These are phyloP conservation scores for Poliocrania exsul DNA, from an alignment of 2,797 vertebrate genomes.

Conservation along the genomic window DNA sequence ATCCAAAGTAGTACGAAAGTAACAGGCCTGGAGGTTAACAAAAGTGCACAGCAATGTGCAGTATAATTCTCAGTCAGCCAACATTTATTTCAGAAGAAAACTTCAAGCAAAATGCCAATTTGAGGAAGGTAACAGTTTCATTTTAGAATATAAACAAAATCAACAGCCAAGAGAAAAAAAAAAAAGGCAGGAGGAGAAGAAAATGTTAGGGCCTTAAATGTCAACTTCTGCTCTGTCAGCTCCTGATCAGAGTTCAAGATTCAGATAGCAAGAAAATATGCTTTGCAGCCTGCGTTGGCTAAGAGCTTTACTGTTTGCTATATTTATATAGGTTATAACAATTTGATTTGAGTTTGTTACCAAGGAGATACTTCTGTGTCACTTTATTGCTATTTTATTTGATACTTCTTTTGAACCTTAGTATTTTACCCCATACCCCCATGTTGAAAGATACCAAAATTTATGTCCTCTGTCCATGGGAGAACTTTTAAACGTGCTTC, in stretches of 20 bases:
- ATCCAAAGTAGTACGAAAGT: conserved; percentile 31
- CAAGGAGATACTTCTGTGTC: neutral
- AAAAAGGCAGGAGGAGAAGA: neutral
- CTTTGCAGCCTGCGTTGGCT: neutral
- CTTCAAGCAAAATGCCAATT: conserved; percentile 12
- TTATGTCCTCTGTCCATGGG: neutral
- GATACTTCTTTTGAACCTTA: neutral
- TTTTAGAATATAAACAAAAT: conserved; percentile 37
- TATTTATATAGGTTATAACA: neutral
- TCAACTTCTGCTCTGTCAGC: neutral
- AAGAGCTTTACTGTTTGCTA: neutral
- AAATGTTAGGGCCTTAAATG: conserved; percentile 16
- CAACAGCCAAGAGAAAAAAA: neutral
- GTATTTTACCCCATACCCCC: neutral
- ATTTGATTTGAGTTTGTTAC: conserved; percentile 9
- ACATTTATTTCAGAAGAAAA: conserved; percentile 35
- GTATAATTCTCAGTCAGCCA: conserved; percentile 1
- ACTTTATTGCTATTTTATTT: neutral
- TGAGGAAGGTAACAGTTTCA: neutral
- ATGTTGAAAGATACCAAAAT: neutral
- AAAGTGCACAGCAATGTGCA: conserved; percentile 26
- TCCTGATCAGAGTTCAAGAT: conserved; percentile 12
- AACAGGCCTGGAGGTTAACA: conserved; percentile 30
- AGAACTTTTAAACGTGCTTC: neutral
- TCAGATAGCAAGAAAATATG: neutral